Evolutionary conservation across 2,888 invertebrate genomes (phyloP), one percentile per base, ranked within the genome.

Genomic region (Phragmatobia fuliginosa): DNA sequence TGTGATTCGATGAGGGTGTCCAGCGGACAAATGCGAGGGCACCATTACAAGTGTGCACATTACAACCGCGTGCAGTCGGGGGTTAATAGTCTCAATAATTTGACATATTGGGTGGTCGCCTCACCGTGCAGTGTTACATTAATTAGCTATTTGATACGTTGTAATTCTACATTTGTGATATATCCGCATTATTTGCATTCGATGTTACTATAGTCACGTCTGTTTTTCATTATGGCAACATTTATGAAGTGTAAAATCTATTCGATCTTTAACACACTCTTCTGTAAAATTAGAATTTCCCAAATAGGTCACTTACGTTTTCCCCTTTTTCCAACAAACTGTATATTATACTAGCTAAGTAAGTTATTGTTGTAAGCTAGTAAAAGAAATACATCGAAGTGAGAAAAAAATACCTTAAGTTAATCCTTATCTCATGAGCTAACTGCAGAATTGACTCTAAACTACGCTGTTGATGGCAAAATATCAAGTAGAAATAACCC

Each of bases 21-120:
- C 81, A 65, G 56, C 69, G 69, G 75, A 82, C 81, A 80, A 82
- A 83, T 83, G 80, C 67, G 74, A 60, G 71, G 63, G 72, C 33
- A 62, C 69, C 73, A 63, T 67, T 68, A 75, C 83, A 77, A 76
- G 78, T 79, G 79, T 76, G 74, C 82, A 74, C 74, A 80, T 82
- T 81, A 82, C 77, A 65, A 65, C 63, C 73, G 62, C 58, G 49
- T 73, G 67, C 76, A 67, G 73, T 79, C 69, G 71, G 74, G 76
- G 82, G 81, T 77, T 80, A 81, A 84, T 86, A 85, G 86, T 82
- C 83, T 84, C 81, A 84, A 85, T 87, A 88, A 88, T 88, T 88
- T 89, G 87, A 89, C 87, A 85, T 87, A 87, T 87, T 81, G 85
- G 78, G 80, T 82, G 82, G 83, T 33, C 71, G 61, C 58, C 45